Evolutionary conservation across 2,888 invertebrate species (phyloP), one percentile per base, ranked within the genome.

Genomic region (Agrochola lota): DNA sequence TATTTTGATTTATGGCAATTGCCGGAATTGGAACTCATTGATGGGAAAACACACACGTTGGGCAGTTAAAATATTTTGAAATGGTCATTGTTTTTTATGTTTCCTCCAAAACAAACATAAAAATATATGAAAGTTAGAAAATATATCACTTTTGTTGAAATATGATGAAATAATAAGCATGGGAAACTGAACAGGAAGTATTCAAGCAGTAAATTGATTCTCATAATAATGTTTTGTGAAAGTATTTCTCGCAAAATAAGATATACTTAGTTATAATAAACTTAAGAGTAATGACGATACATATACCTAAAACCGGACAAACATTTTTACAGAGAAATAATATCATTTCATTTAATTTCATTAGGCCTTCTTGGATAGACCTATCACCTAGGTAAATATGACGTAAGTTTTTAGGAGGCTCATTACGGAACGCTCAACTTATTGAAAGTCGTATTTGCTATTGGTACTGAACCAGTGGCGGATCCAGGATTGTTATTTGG

Each of bases 1-100:
- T 63, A 40, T 78, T 86, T 72, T 86, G 87, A 86, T 82, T 86
- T 84, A 86, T 74, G 43, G 35, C 59, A 69, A 43, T 70, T 26
- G 23, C 63, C 74, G 17, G 60, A 59, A 63, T 84, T 62, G n/a
- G 64, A 52, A 68, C 26, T 52, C 12, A 43, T 59, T 59, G 49
- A 66, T 57, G 59, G 43, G 59, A 64, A 63, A 69, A 76, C 57
- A 55, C 2, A 64, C 46, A 20, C 9, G 46, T 23, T 30, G 30
- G 59, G 62, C 67, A 17, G 52, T 74, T 76, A 79, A 66, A 79
- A 17, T 26, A 23, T 68, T 55, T 57, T 60, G n/a, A 67, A 74
- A 84, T 63, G 55, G 73, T 74, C n/a, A 68, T 80, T 71, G 52
- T 69, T 49, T 82, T 82, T 84, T 71, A 82, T 79, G 71, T 82